Conservation (phyloP, 1,140 invertebrate species). For the Atta colombica region DNA sequence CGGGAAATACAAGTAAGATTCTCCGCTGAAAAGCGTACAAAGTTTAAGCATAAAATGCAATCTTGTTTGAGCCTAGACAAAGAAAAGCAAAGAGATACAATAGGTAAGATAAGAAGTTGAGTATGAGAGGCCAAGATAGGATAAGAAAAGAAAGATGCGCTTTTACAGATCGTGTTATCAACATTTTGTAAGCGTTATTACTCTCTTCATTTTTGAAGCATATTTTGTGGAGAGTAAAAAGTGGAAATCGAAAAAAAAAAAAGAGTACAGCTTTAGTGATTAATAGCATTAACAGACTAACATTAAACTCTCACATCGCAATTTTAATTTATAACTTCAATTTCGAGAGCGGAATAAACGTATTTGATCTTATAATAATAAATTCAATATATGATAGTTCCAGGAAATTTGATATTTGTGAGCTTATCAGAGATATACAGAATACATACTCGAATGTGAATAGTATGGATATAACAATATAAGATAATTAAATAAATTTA, state of each 20-base stretch:
- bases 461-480: neutral
- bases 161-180: constrained; percentile 3
- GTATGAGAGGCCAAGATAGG: neutral
- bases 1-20: constrained; percentile 46
- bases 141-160: constrained; percentile 16
- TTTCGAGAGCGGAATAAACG: neutral
- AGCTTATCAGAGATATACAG: neutral
- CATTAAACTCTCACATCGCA: neutral
- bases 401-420: constrained; percentile 11
- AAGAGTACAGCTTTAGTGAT: neutral
- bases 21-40: constrained; percentile 63
- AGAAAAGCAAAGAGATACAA: constrained; percentile 60
- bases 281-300: neutral
- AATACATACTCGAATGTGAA: neutral
- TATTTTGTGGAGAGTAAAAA: constrained; percentile 52
- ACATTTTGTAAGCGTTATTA: constrained; percentile 37
- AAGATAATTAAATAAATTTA: neutral
- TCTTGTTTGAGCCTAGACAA: constrained; percentile 67
- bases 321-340: constrained; percentile 21
- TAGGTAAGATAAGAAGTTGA: constrained; percentile 59
- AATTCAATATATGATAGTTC: neutral
- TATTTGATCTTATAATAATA: neutral
- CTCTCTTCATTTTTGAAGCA: neutral
- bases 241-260: constrained; percentile 24
- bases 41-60: constrained; percentile 78